These are phyloP conservation scores for Pseudomyrmex pallidus DNA, from an alignment of 1,140 invertebrate genomes.

Conservation along the genomic window DNA sequence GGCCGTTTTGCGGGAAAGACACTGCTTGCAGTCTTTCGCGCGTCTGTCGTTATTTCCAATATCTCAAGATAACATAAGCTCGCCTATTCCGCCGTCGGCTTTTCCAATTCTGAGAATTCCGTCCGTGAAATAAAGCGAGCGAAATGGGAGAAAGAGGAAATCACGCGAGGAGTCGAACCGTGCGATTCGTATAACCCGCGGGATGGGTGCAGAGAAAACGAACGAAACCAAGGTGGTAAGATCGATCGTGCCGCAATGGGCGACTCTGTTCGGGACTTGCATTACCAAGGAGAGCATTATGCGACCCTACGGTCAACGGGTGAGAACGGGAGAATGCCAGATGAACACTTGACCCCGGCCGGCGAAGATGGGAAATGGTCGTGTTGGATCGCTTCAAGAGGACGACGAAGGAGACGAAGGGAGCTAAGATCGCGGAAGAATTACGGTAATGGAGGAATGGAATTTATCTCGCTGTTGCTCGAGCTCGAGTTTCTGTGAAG, in stretches of 20 bases:
- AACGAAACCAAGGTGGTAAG: constrained; percentile 48
- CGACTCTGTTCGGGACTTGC: constrained; percentile 51
- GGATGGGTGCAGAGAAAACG: constrained; percentile 9
- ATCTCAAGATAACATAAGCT: constrained; percentile 54
- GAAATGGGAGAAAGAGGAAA: constrained; percentile 47
- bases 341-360: constrained; percentile 61
- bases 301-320: constrained; percentile 27
- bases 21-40: constrained; percentile 25
- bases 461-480: not conserved
- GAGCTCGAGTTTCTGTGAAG: constrained; percentile 1
- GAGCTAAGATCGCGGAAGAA: constrained; percentile 1
- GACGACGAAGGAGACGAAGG: constrained; percentile 24
- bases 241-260: constrained; percentile 65
- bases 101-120: constrained; percentile 53
- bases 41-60: constrained; percentile 59
- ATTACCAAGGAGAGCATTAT: constrained; percentile 64
- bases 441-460: not conserved
- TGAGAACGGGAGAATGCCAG: constrained; percentile 51
- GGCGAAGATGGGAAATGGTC: constrained; percentile 3
- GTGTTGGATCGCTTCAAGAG: constrained; percentile 32
- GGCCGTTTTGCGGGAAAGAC: constrained; percentile 7
- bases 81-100: constrained; percentile 47
- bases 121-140: constrained; percentile 51
- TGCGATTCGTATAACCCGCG: constrained; percentile 55
- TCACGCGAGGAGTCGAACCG: constrained; percentile 9